Evolutionary conservation across 2,888 invertebrate genomes (phyloP).

Genomic region (Thymelicus acteon): DNA sequence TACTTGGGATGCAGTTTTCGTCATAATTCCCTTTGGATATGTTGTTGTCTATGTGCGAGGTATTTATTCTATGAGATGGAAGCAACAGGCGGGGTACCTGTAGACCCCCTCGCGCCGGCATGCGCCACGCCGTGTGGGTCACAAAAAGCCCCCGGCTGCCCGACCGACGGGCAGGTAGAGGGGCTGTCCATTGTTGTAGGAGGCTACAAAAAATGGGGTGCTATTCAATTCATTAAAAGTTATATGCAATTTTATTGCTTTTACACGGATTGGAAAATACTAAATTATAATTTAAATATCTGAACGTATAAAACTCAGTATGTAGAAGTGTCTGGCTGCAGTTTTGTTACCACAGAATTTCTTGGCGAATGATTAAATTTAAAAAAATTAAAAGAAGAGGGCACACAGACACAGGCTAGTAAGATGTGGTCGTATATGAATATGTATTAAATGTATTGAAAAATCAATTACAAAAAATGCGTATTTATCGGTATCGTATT

Average conservation of each 20-base stretch:
- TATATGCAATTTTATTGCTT: slow-evolving; percentile 11
- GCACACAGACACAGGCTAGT: too few species aligned
- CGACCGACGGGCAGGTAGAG: slow-evolving; percentile 4
- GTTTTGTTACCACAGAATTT: too few species aligned
- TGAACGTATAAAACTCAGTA: too few species aligned
- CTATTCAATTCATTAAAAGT: slow-evolving; percentile 4
- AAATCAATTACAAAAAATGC: too few species aligned
- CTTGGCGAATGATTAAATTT: too few species aligned
- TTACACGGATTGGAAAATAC: not conserved
- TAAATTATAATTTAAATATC: not conserved
- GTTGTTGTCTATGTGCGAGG: not conserved
- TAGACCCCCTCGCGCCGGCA: not conserved
- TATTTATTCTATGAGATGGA: slow-evolving; percentile 11
- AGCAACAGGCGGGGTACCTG: slow-evolving; percentile 7
- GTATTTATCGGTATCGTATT: too few species aligned
- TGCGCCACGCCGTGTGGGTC: not conserved
- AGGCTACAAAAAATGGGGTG: slow-evolving; percentile 6
- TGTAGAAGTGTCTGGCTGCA: too few species aligned
- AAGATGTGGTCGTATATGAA: too few species aligned
- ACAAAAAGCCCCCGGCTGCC: slow-evolving; percentile 8
- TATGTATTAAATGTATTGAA: too few species aligned
- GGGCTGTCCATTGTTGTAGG: slow-evolving; percentile 1
- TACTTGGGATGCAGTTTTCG: too few species aligned
- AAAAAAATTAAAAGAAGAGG: too few species aligned
- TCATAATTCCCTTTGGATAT: too few species aligned